Evolutionary conservation across 2,797 vertebrate species (phyloP).

Genomic region (Moxostoma hubbsi): DNA sequence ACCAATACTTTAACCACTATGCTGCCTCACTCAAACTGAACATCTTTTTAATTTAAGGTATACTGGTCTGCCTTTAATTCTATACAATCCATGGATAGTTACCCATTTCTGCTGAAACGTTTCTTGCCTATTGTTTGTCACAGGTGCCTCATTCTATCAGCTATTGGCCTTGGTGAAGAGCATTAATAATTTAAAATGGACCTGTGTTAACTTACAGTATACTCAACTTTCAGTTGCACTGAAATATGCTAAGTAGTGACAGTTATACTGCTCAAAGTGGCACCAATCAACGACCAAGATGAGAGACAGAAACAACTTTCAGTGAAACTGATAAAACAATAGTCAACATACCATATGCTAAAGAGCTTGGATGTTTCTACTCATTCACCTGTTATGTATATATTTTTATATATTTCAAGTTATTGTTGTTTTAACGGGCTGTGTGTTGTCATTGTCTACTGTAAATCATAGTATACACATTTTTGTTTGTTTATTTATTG

Average conservation of each 20-base stretch:
- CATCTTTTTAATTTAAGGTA: no score
- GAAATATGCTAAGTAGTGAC: constrained; percentile 75
- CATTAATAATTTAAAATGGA: constrained; percentile 72
- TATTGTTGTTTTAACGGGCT: not conserved
- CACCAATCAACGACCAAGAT: constrained; percentile 70
- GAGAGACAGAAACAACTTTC: constrained; percentile 66
- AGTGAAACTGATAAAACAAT: constrained; percentile 65
- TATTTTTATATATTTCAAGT: no score
- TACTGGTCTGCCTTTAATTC: no score
- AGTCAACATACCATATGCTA: constrained; percentile 52
- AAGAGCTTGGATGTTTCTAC: constrained; percentile 71
- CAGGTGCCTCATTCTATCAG: constrained; percentile 64
- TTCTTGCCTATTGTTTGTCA: constrained; percentile 57
- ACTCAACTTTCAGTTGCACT: constrained; percentile 65
- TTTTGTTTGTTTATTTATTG: no score
- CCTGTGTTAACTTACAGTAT: constrained; percentile 69
- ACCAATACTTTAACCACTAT: constrained; percentile 6
- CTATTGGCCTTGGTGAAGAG: constrained; percentile 57
- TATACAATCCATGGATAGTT: no score
- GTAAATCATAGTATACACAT: no score
- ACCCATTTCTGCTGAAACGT: not conserved
- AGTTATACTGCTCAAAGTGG: constrained; percentile 74
- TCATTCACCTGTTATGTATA: not conserved
- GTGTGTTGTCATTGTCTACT: not conserved
- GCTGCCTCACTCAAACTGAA: not conserved